Percentiles rank a stretch among this genome's conserved stretches.
phyloP scores from a whole-genome alignment of 2,888 invertebrate genomes.

The Iphiclides podalirius region DNA sequence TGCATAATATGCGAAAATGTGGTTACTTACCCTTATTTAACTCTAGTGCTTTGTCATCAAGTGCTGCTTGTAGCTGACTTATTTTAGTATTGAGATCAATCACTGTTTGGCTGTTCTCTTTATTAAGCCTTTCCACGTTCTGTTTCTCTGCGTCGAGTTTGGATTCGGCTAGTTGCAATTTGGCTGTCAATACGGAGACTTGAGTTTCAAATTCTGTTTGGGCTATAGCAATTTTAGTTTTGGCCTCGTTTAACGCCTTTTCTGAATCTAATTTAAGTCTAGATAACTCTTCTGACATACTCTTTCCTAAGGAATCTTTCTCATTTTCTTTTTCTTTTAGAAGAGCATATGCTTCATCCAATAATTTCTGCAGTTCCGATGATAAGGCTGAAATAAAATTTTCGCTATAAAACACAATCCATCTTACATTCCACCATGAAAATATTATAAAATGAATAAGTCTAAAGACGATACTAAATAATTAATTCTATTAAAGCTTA shows the following conservation, averaged over 20 bases:
- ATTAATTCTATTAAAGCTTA: constrained; percentile 33
- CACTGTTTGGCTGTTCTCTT: constrained; percentile 70
- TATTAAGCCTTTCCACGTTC: constrained; percentile 67
- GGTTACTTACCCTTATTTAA: constrained; percentile 67
- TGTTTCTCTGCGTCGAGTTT: constrained; percentile 69
- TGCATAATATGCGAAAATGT: background rate
- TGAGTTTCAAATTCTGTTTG: constrained; percentile 82
- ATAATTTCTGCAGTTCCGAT: constrained; percentile 69
- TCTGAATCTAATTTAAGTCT: constrained; percentile 73
- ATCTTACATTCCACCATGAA: too few relatives aligned
- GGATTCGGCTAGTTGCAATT: constrained; percentile 75
- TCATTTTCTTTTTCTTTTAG: constrained; percentile 75
- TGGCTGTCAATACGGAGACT: constrained; percentile 74
- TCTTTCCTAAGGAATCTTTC: constrained; percentile 72
- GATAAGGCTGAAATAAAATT: constrained; percentile 60
- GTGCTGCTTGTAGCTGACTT: constrained; percentile 67
- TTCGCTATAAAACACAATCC: too few relatives aligned
- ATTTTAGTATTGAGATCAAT: constrained; percentile 70
- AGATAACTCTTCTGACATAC: constrained; percentile 69
- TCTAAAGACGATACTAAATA: constrained; percentile 5
- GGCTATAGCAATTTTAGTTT: constrained; percentile 84
- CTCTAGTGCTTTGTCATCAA: constrained; percentile 75
- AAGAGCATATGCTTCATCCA: constrained; percentile 75
- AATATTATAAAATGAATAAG: too few relatives aligned
- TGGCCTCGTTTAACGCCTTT: constrained; percentile 71